Percentiles rank a stretch among this genome's conserved stretches.
phyloP scores from a whole-genome alignment of 1,140 invertebrate genomes.

The Chymomyza costata region DNA sequence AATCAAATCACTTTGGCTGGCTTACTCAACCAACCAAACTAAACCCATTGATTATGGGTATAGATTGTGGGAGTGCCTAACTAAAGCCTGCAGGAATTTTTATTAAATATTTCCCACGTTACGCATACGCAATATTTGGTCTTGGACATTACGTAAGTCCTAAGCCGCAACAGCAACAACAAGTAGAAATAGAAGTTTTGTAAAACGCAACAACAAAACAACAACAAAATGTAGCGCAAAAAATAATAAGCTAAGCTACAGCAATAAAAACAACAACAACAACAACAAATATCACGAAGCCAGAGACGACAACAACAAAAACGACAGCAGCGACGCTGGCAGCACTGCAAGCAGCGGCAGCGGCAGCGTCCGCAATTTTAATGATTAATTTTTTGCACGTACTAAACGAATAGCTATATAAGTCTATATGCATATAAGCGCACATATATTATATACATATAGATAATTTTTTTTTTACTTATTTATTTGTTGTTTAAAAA shows the following conservation, averaged over 20 bases:
- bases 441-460: no score
- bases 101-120: conserved; percentile 13
- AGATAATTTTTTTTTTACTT: no score
- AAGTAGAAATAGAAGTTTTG: no score
- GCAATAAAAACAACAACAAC: conserved; percentile 6
- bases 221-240: conserved; percentile 49
- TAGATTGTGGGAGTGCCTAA: conserved; percentile 16
- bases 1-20: no score
- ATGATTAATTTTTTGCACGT: conserved; percentile 72
- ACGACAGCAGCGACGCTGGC: no score
- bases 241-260: conserved; percentile 20
- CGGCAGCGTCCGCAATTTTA: no score
- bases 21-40: no score
- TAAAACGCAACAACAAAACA: conserved; percentile 21
- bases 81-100: conserved; percentile 25
- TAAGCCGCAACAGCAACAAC: no score
- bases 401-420: conserved; percentile 36
- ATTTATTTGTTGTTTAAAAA: not conserved
- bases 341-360: no score
- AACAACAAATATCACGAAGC: not conserved
- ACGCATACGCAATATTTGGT: conserved; percentile 31
- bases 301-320: conserved; percentile 10
- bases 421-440: not conserved
- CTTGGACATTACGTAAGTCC: no score
- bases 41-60: no score